Evolutionary conservation across 2,888 invertebrate species (phyloP).

Genomic region (Adelphocoris suturalis): DNA sequence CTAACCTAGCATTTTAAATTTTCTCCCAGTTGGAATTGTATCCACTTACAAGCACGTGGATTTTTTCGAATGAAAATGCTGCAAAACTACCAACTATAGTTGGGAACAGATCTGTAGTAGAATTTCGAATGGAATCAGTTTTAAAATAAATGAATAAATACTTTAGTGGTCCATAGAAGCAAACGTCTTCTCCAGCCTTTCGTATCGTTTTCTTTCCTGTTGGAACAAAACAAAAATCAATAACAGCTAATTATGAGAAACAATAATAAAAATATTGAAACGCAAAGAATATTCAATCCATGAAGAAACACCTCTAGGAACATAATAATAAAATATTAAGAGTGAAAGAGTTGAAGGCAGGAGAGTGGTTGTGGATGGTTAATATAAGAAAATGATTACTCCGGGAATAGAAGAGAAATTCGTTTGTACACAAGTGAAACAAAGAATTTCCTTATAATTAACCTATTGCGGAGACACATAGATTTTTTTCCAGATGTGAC

Average conservation of each 20-base stretch:
- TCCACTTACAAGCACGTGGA: not conserved
- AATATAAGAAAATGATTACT: too few species aligned
- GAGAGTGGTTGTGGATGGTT: too few species aligned
- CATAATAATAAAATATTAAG: not conserved
- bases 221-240: not conserved
- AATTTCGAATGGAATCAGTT: not conserved
- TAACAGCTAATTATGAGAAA: not conserved
- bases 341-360: too few species aligned
- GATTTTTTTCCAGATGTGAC: too few species aligned
- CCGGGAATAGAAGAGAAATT: too few species aligned
- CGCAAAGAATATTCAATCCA: not conserved
- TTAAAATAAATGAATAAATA: not conserved
- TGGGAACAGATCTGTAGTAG: not conserved
- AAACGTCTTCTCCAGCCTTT: conserved; percentile 1
- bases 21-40: not conserved
- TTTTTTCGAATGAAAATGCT: not conserved
- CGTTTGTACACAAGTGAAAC: too few species aligned
- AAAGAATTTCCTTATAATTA: too few species aligned
- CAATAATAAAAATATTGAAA: too few species aligned
- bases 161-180: not conserved
- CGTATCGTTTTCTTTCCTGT: conserved; percentile 35
- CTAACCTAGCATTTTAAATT: too few species aligned
- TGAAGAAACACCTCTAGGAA: not conserved
- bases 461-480: too few species aligned
- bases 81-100: not conserved